Evolutionary conservation across 2,113 vertebrate genomes (phyloP).

Genomic region (Mustelus asterias): DNA sequence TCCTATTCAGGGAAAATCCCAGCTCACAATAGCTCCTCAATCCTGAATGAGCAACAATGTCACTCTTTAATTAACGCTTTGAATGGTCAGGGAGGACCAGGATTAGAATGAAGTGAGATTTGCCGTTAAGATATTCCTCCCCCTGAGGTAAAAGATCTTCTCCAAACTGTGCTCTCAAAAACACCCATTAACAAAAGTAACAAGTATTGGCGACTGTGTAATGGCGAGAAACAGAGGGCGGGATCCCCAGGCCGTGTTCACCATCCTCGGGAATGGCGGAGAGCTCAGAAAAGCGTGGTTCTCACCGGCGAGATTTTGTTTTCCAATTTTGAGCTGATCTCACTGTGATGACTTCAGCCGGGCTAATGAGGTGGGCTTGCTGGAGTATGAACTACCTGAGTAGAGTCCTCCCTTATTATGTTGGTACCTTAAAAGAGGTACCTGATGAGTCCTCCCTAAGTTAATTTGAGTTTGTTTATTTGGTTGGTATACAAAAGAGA

Average conservation of each 20-base stretch:
- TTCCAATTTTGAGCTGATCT: no score
- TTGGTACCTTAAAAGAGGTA: no score
- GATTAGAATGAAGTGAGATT: neutral
- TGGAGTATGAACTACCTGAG: no score
- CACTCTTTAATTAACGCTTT: neutral
- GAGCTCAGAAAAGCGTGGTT: no score
- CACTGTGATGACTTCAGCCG: no score
- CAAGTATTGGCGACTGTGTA: neutral
- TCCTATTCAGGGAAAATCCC: slow-evolving; percentile 27
- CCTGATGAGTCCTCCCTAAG: no score
- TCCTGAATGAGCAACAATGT: slow-evolving; percentile 25
- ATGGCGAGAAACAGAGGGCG: neutral
- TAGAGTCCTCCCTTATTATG: no score
- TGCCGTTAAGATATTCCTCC: neutral
- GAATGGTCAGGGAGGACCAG: neutral
- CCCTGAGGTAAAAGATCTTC: neutral
- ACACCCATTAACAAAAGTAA: neutral
- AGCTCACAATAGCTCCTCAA: neutral
- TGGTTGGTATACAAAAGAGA: no score
- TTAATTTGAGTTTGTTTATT: no score
- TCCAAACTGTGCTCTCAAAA: neutral
- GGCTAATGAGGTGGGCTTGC: no score
- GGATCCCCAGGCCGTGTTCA: neutral
- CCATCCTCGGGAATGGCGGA: no score
- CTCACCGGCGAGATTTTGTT: no score